phyloP scores from a whole-genome alignment of 1,140 invertebrate species.

The Drosophila serrata region DNA sequence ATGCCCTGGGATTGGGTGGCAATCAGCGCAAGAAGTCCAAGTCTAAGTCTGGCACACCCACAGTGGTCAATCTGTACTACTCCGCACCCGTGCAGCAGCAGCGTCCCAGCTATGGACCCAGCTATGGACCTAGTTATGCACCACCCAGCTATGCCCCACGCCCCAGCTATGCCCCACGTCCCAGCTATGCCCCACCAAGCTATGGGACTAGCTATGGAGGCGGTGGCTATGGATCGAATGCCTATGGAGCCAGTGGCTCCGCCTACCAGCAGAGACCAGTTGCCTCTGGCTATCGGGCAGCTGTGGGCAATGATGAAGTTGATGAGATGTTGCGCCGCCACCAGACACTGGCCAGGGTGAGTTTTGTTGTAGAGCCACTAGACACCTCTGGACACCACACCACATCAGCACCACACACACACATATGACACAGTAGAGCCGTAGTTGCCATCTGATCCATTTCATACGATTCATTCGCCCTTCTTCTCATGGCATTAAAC shows the following conservation, averaged over 20 bases:
- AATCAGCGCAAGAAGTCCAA: constrained; percentile 65
- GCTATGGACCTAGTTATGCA: constrained; percentile 29
- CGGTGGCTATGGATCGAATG: constrained; percentile 40
- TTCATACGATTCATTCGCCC: constrained; percentile 62
- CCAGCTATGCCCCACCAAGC: constrained; percentile 8
- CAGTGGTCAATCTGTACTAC: constrained; percentile 69
- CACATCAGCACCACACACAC: constrained; percentile 25
- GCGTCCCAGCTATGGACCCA: constrained; percentile 23
- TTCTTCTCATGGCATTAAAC: constrained; percentile 76
- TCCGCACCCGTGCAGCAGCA: constrained; percentile 10
- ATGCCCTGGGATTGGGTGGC: constrained; percentile 52
- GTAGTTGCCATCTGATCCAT: constrained; percentile 52
- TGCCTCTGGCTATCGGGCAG: constrained; percentile 52
- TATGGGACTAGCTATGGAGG: constrained; percentile 53
- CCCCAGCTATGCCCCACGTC: neutral
- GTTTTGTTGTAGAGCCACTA: constrained; percentile 23
- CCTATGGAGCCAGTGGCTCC: constrained; percentile 43
- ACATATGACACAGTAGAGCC: constrained; percentile 11
- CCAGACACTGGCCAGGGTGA: constrained; percentile 62
- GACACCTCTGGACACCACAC: constrained; percentile 8
- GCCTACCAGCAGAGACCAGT: constrained; percentile 32
- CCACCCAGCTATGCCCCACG: neutral
- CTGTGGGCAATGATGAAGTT: constrained; percentile 78
- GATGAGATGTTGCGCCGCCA: constrained; percentile 69
- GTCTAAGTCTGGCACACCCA: constrained; percentile 4